Conservation (phyloP, 2,888 invertebrate species). For the Drepanosiphum platanoidis region DNA sequence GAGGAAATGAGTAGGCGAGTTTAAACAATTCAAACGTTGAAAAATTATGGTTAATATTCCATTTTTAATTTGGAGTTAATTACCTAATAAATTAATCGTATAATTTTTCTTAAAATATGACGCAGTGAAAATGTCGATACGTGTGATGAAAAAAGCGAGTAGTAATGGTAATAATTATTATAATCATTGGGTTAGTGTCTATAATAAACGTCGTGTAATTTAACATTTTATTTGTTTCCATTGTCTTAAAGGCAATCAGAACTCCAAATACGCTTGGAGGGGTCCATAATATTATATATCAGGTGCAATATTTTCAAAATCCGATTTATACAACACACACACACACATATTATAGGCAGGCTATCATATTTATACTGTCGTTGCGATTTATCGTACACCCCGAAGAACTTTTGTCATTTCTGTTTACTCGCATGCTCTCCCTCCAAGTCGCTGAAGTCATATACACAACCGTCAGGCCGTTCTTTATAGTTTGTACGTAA, state of each 20-base stretch:
- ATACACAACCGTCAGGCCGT: slow-evolving; percentile 4
- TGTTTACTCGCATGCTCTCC: background rate
- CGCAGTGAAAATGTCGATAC: background rate
- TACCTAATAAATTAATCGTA: background rate
- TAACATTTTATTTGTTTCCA: too few relatives aligned
- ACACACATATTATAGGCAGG: background rate
- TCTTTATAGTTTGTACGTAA: background rate
- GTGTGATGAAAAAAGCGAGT: background rate
- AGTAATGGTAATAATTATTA: too few relatives aligned
- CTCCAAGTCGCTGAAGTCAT: background rate
- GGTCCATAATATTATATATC: background rate
- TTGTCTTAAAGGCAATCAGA: too few relatives aligned
- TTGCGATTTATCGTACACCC: slow-evolving; percentile 30
- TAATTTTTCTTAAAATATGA: background rate
- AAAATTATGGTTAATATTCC: background rate
- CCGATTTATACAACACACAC: background rate
- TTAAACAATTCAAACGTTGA: background rate
- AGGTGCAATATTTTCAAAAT: background rate
- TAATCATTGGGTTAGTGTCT: background rate
- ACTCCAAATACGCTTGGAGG: too few relatives aligned
- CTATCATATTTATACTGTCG: background rate
- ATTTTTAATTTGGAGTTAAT: background rate
- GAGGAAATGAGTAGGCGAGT: background rate
- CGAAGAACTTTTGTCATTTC: slow-evolving; percentile 9
- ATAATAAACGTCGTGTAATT: too few relatives aligned